These are phyloP conservation scores for Parelbella ahira DNA, from an alignment of 2,888 invertebrate genomes.

Conservation along the genomic window DNA sequence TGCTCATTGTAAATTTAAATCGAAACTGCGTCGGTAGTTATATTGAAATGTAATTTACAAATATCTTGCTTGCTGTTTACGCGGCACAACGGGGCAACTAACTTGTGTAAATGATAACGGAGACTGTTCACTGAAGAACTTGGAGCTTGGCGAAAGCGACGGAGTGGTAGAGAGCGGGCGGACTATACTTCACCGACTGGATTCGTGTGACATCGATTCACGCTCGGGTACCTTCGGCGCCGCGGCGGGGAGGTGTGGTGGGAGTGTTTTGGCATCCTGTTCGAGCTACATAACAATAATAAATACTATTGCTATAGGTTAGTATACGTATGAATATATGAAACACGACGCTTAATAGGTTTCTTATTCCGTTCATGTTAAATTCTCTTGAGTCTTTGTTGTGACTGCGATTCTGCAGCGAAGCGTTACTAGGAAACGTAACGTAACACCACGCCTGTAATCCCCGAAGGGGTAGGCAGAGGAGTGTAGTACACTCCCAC, in stretches of 20 bases:
- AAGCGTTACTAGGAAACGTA: too few species aligned
- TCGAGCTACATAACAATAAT: conserved; percentile 19
- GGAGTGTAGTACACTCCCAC: too few species aligned
- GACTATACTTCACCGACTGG: conserved; percentile 34
- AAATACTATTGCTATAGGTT: conserved; percentile 8
- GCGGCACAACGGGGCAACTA: conserved; percentile 36
- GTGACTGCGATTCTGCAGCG: too few species aligned
- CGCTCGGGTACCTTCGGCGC: conserved; percentile 57
- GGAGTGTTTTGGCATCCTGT: conserved; percentile 27
- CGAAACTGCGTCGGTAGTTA: conserved; percentile 30
- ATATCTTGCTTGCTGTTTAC: conserved; percentile 41
- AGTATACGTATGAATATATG: neutral
- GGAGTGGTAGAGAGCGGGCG: conserved; percentile 46
- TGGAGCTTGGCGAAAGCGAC: conserved; percentile 60
- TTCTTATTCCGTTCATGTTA: too few species aligned
- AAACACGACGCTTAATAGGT: neutral
- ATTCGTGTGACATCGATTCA: conserved; percentile 73
- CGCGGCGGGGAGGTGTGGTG: conserved; percentile 64
- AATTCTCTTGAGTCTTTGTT: too few species aligned
- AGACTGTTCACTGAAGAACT: conserved; percentile 39
- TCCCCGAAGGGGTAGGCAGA: too few species aligned
- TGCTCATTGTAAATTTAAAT: conserved; percentile 58
- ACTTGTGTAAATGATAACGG: conserved; percentile 50
- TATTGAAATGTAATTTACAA: conserved; percentile 32
- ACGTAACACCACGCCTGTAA: too few species aligned